Base-by-base conservation (phyloP, 2,797 vertebrate species). In the Melanotaenia trifasciata region DNA sequence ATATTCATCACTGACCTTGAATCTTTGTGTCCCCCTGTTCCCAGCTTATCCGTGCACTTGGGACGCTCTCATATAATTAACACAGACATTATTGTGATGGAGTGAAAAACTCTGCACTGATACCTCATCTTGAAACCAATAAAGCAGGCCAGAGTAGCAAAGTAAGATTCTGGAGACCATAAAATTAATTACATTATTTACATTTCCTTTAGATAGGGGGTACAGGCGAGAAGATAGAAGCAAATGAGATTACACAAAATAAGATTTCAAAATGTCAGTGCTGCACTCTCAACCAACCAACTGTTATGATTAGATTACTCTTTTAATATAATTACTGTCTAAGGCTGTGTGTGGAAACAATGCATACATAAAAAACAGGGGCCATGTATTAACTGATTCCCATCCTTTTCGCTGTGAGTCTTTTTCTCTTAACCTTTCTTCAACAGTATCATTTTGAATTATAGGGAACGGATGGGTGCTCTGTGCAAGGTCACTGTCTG, bases 271-370 rank as follows among this genome's bases (percentile, higher is more conserved):
- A 94, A 94, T 92, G 91, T 90, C 90, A 93, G 90, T 87, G 85
- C 85, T 70, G 74, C 85, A 91, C 90, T 88, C 85, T 90, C 84
- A 78, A 89, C 90, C 90, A 81, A 93, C 92, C 91, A 93, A 94
- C 93, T 94, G 94, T 94, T 94, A 92, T 91, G 93, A 95, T 95
- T 94, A 94, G 93, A 95, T 94, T 94, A 94, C 89, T 92, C 91
- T 94, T 93, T 94, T 90, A 94, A 93, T 94, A 93, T 94, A 94
- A 95, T 95, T 94, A 94, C 90, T 81, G 92, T 93, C 93, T 90
- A 86, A 88, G 92, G 89, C 91, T 87, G 91, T 83, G 88, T 79
- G 87, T 86, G 88, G 88, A 93, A 93, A 94, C 92, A 94, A 95
- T 94, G 93, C 94, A 93, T 92, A 93, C 91, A 93, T 94, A 92